Evolutionary conservation across 2,888 invertebrate species (phyloP).

Genomic region (Hypena proboscidalis): DNA sequence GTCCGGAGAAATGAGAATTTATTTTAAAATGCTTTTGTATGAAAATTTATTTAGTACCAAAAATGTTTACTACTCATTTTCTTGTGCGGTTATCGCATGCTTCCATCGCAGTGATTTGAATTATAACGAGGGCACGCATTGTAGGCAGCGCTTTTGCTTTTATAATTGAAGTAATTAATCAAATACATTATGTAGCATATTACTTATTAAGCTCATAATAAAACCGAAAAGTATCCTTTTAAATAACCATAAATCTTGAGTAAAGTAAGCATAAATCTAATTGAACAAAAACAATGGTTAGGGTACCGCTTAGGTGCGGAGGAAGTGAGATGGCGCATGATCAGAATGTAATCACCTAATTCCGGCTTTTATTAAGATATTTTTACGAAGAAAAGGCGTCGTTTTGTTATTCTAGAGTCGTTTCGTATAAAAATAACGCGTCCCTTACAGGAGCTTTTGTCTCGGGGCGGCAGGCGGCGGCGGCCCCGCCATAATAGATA

Average conservation of each 20-base stretch:
- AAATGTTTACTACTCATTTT: slow-evolving; percentile 30
- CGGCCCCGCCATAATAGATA: slow-evolving; percentile 66
- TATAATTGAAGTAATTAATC: slow-evolving; percentile 36
- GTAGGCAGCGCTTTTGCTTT: slow-evolving; percentile 14
- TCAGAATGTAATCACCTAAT: slow-evolving; percentile 77
- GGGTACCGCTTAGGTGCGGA: slow-evolving; percentile 59
- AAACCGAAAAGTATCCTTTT: slow-evolving; percentile 61
- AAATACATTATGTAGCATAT: slow-evolving; percentile 29
- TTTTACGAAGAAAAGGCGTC: slow-evolving; percentile 71
- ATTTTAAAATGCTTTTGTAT: slow-evolving; percentile 47
- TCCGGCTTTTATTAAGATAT: slow-evolving; percentile 80
- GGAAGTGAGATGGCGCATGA: slow-evolving; percentile 75
- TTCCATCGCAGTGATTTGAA: slow-evolving; percentile 22
- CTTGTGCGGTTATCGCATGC: slow-evolving; percentile 20
- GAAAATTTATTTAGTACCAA: slow-evolving; percentile 28
- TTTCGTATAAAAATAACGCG: slow-evolving; percentile 80
- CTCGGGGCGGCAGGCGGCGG: slow-evolving; percentile 63
- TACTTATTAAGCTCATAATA: slow-evolving; percentile 39
- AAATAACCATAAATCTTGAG: slow-evolving; percentile 70
- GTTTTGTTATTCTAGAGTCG: slow-evolving; percentile 77
- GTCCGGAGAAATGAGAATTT: slow-evolving; percentile 65
- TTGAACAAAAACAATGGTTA: slow-evolving; percentile 63
- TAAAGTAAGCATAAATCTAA: slow-evolving; percentile 68
- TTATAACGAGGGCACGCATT: slow-evolving; percentile 20
- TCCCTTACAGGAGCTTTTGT: slow-evolving; percentile 79